Conservation (phyloP, 2,797 vertebrate genomes). For the Uromys caudimaculatus region DNA sequence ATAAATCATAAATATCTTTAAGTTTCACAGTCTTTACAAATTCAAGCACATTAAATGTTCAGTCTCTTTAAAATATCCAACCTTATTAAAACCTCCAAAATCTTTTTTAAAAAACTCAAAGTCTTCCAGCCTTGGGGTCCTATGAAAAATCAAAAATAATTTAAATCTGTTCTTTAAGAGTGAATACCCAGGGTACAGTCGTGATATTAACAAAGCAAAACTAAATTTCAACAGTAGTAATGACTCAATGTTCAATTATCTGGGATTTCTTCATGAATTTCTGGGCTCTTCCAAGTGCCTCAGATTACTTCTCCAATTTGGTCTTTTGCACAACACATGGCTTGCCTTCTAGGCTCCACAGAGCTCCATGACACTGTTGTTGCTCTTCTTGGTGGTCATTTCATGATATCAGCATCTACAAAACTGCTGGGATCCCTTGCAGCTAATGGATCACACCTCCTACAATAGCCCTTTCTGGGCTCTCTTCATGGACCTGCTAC, state of each 20-base stretch:
- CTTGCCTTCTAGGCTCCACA: not conserved
- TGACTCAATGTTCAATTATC: not conserved
- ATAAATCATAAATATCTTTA: not conserved
- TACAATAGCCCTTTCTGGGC: no score
- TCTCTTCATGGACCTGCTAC: no score
- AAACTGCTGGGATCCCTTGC: no score
- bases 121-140: not conserved
- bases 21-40: not conserved
- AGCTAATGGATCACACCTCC: no score
- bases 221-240: not conserved
- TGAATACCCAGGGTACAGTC: not conserved
- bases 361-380: not conserved
- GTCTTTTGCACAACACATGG: not conserved
- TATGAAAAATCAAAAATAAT: not conserved
- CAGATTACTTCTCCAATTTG: not conserved
- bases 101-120: not conserved
- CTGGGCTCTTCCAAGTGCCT: not conserved
- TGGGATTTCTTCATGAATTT: not conserved
- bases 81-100: not conserved
- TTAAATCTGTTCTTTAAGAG: not conserved
- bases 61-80: not conserved
- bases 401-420: no score
- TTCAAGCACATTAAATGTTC: not conserved
- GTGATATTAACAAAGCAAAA: not conserved
- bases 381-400: not conserved